These are phyloP conservation scores for Xiphorhynchus erythropygius DNA, from an alignment of 2,797 vertebrate species.

Conservation along the genomic window DNA sequence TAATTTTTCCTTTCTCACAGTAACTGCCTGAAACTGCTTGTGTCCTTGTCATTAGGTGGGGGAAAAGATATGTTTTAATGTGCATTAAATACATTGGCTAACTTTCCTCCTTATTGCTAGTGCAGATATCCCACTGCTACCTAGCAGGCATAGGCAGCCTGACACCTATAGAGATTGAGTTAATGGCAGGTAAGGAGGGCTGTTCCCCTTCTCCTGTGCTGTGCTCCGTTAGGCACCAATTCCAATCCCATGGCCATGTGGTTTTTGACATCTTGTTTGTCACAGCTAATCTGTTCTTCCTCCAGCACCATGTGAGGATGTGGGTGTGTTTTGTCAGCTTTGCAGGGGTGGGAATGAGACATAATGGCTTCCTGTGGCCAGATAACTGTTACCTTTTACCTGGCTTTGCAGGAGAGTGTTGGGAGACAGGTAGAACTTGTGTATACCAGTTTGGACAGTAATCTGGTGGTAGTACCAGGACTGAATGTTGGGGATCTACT, in stretches of 20 bases:
- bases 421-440: neutral
- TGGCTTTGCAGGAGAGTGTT: neutral
- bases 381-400: neutral
- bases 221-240: neutral
- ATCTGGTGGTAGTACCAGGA: neutral
- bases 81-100: neutral
- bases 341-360: neutral
- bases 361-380: neutral
- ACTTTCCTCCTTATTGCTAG: neutral
- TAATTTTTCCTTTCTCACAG: neutral
- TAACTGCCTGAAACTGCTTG: neutral
- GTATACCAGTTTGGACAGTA: neutral
- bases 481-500: neutral
- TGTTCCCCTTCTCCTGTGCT: neutral
- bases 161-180: neutral
- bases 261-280: neutral
- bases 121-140: neutral
- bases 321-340: neutral
- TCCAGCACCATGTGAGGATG: rapidly evolving
- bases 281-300: neutral
- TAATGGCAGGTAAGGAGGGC: neutral
- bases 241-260: rapidly evolving
- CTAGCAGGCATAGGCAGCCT: neutral
- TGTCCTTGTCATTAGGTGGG: neutral
- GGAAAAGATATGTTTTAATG: neutral